phyloP scores from a whole-genome alignment of 2,113 vertebrate genomes.

The Cervus canadensis region DNA sequence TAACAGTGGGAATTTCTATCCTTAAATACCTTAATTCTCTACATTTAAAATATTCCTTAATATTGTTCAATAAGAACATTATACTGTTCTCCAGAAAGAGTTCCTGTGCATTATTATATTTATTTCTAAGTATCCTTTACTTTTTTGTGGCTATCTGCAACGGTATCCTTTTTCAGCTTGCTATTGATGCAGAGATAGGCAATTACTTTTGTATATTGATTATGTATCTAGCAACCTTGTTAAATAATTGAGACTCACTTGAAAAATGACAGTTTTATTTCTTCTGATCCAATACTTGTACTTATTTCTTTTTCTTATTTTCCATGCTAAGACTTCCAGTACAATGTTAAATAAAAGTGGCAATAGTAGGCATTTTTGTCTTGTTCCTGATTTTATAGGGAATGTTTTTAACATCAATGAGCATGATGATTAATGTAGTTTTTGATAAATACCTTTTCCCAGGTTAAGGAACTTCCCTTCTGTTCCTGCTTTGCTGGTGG shows the following conservation, averaged over 20 bases:
- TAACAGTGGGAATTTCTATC: not conserved
- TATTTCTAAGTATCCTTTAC: not conserved
- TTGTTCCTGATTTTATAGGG: not conserved
- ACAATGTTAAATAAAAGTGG: not conserved
- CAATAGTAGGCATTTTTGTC: not conserved
- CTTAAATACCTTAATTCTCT: not conserved
- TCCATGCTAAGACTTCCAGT: not conserved
- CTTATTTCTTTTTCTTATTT: not conserved
- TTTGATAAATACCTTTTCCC: conserved; percentile 16
- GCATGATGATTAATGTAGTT: not conserved
- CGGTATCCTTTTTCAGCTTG: not conserved
- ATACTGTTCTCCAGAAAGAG: not conserved
- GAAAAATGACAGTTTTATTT: not conserved
- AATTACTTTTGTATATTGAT: not conserved
- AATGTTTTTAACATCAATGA: not conserved
- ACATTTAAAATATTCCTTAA: not conserved
- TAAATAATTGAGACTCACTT: not conserved
- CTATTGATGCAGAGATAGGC: not conserved
- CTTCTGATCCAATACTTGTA: not conserved
- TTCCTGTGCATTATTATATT: not conserved
- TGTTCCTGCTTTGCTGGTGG: not conserved
- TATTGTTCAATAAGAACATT: not conserved
- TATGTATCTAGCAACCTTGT: not conserved
- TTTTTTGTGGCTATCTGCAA: not conserved
- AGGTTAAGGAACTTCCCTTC: not conserved